These are phyloP conservation scores for Alces alces DNA, from an alignment of 2,113 vertebrate species.

Conservation along the genomic window DNA sequence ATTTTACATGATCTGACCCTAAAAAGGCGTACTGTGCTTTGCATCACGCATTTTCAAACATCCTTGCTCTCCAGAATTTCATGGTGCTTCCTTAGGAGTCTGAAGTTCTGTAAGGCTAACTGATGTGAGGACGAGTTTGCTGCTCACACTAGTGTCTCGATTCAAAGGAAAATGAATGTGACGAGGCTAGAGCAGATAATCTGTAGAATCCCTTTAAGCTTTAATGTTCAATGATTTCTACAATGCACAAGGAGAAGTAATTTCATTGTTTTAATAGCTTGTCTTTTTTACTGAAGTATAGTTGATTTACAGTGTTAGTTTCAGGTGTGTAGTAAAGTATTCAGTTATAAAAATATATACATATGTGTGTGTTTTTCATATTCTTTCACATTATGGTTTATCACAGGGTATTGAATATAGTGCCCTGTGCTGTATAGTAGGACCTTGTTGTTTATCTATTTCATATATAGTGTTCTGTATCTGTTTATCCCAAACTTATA, in stretches of 20 bases:
- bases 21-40: neutral
- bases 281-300: neutral
- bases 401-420: neutral
- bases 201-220: neutral
- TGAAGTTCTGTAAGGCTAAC: neutral
- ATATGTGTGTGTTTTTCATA: neutral
- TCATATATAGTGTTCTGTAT: neutral
- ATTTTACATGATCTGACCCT: neutral
- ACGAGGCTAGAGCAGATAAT: neutral
- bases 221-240: neutral
- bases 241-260: neutral
- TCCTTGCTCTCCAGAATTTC: neutral
- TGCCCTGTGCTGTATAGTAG: neutral
- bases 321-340: neutral
- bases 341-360: neutral
- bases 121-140: neutral
- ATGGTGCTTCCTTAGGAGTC: neutral
- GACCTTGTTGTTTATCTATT: neutral
- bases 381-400: neutral
- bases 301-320: neutral
- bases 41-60: neutral
- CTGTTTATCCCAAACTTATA: neutral
- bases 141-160: fast-evolving
- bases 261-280: neutral
- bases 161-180: neutral